Base-by-base conservation (phyloP, 2,888 invertebrate genomes). In the Heliconius sara region DNA sequence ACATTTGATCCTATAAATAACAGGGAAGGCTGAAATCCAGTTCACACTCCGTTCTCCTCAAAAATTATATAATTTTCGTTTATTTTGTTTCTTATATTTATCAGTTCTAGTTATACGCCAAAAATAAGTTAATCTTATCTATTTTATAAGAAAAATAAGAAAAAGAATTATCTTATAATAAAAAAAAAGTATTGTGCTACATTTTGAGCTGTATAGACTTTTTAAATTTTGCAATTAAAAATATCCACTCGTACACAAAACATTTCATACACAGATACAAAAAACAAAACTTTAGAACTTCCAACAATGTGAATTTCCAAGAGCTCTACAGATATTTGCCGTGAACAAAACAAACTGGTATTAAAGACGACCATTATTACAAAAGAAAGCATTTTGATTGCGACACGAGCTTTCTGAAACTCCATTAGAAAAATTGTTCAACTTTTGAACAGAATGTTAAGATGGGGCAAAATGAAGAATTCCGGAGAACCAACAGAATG, bases 351-450 rank as follows among this genome's bases (percentile, higher is more conserved):
- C 71, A 63, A 77, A 77, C 75, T 78, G 78, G 68, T 79, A 74
- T 78, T 82, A 80, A 80, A 82, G 82, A 76, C 80, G 77, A 80
- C 81, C 79, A 86, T 85, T 86, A 87, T 88, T 86, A 89, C 86
- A 80, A 83, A 70, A 85, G 84, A 87, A 87, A 87, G 87, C 86
- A 85, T 86, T 85, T 85, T 85, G 86, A 87, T 87, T 84, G 82
- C 85, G 84, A 85, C 83, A 84, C 81, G 80, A 84, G 83, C 84
- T 86, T 87, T 85, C 83, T 83, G 87, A 88, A 89, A 88, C 88
- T 86, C 91, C 91, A 93, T 94, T 93, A 93, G 90, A 92, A 91
- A 92, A 92, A 93, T 93, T 92, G 87, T 88, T 88, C 90, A 88
- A 91, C 89, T 89, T 91, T 84, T 84, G 79, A 82, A 83, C 80